A percentile compares a stretch with the other conserved stretches of the same genome.
Evolutionary conservation across 2,797 vertebrate genomes (phyloP).

Genomic region (Mycteria americana): DNA sequence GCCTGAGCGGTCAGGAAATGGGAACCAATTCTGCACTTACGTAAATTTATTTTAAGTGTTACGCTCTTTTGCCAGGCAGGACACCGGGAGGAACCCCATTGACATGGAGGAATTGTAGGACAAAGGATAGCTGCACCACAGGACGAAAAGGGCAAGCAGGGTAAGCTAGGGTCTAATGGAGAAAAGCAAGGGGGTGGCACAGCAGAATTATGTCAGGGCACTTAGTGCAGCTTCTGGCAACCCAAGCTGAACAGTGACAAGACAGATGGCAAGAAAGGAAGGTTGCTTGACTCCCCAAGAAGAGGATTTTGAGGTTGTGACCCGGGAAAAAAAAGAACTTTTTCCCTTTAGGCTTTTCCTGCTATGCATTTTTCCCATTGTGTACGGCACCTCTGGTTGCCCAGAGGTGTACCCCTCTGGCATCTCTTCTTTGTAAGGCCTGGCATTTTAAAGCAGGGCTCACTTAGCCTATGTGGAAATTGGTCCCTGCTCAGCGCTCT

Average conservation of each 20-base stretch:
- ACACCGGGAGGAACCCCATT: background rate
- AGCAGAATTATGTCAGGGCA: background rate
- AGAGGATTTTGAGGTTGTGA: background rate
- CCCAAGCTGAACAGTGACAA: accelerated
- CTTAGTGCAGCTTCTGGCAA: background rate
- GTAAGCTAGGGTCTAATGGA: no score
- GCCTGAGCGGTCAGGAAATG: no score
- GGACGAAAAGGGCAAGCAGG: background rate
- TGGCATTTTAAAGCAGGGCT: background rate
- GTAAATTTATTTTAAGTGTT: background rate
- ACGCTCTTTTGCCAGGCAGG: background rate
- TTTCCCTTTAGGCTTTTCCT: background rate
- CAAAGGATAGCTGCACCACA: background rate
- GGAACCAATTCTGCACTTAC: accelerated
- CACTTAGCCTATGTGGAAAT: accelerated
- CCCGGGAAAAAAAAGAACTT: accelerated
- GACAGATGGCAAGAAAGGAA: background rate
- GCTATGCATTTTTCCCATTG: background rate
- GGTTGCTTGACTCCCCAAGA: background rate
- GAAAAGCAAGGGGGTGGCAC: background rate
- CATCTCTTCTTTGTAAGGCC: background rate
- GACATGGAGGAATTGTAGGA: background rate
- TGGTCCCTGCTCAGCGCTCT: background rate
- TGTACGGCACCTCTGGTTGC: background rate
- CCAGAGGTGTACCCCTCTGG: background rate